Evolutionary conservation across 2,888 invertebrate genomes (phyloP).

Genomic region (Trichopoda pennipes): DNA sequence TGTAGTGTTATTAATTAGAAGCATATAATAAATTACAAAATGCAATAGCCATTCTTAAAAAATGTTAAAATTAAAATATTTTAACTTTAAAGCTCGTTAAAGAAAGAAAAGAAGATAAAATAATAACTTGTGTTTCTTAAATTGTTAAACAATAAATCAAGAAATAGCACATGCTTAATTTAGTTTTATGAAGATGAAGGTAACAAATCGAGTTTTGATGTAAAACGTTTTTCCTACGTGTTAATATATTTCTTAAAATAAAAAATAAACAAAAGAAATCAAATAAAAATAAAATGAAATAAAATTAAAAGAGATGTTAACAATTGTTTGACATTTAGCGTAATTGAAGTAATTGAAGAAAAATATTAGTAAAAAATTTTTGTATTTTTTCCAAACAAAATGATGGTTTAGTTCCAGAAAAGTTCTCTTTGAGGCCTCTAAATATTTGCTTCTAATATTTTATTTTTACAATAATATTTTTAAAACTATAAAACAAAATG

Average conservation of each 20-base stretch:
- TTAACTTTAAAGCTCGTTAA: neutral
- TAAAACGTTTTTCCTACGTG: slow-evolving; percentile 37
- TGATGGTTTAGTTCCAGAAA: slow-evolving; percentile 85
- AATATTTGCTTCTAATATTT: slow-evolving; percentile 72
- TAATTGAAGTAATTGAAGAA: slow-evolving; percentile 19
- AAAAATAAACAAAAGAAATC: neutral
- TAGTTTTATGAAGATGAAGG: slow-evolving; percentile 29
- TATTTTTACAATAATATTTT: neutral
- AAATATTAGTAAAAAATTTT: slow-evolving; percentile 14
- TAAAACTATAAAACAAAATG: neutral
- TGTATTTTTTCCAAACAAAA: neutral
- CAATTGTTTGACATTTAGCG: slow-evolving; percentile 31
- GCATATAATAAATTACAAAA: neutral
- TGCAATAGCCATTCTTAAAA: neutral
- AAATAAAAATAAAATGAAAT: neutral
- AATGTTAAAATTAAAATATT: neutral
- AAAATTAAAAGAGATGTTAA: neutral
- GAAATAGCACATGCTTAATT: slow-evolving; percentile 42
- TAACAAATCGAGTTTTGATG: slow-evolving; percentile 24
- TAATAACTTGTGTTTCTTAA: too few species aligned
- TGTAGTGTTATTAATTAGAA: too few species aligned
- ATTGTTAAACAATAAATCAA: neutral
- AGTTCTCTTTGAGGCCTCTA: slow-evolving; percentile 86
- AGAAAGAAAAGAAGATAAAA: too few species aligned
- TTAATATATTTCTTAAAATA: slow-evolving; percentile 36